Base-by-base conservation (phyloP, 1,140 invertebrate species). In the Heterodera carotae region DNA sequence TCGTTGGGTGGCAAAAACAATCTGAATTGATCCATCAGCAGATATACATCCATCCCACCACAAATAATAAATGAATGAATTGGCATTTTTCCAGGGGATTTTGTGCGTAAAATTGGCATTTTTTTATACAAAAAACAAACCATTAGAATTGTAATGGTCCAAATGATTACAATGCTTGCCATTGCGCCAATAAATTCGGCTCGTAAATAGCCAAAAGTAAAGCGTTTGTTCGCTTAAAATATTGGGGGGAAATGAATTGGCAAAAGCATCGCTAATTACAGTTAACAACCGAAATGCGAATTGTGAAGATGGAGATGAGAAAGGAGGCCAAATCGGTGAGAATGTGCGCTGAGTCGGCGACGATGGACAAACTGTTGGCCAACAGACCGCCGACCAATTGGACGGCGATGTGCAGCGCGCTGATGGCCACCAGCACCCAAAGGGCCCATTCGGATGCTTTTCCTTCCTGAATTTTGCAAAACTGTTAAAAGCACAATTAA, bases 321-420 rank as follows among this genome's bases (percentile, higher is more conserved):
- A 98, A 89, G 8, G 96, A 93, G 89, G 97, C 93, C 53, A 98
- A 89, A 22, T 94, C 97, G 89, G 98, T 97, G 92, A 97, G 93
- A 89, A 98, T 97, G 84, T 98, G 96, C 25, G 95, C 95, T 18
- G 96, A 95, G 89, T 98, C 96, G 29, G 96, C 96, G 33, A 95
- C 93, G 25, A 82, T 77, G 36, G 96, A 95, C 84, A 98, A 91
- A 91, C 94, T 96, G 84, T 93, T 93, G 33, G 95, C 95, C 86
- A 94, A 85, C 83, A 93, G 90, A 62, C 96, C 96, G 90, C 96
- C 96, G 94, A 84, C 69, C 29, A 87, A 80, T 76, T 86, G 85
- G 36, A 72, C 77, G 33, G 83, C 69, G 78, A 86, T 86, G 76
- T 87, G 87, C 43, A 86, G 75, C 66, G 80, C 60, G 69, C 84